These are phyloP conservation scores for Apantesis nais DNA, from an alignment of 2,888 invertebrate species.

Conservation along the genomic window DNA sequence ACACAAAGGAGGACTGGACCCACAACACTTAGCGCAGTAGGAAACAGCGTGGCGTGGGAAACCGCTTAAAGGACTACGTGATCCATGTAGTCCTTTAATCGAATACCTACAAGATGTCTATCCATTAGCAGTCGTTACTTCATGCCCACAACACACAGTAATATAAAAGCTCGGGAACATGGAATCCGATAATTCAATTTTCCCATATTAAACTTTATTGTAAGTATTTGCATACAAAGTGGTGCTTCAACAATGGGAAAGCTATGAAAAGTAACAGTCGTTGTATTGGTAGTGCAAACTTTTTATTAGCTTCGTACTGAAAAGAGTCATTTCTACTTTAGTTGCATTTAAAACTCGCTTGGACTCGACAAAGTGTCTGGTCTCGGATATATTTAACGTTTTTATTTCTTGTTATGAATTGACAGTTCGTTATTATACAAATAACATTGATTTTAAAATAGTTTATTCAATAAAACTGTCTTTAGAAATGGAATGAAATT, in stretches of 20 bases:
- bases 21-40: too few species aligned
- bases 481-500: too few species aligned
- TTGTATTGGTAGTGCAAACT: neutral
- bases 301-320: neutral
- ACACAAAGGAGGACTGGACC: too few species aligned
- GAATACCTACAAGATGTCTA: too few species aligned
- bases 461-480: too few species aligned
- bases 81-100: too few species aligned
- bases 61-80: too few species aligned
- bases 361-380: neutral
- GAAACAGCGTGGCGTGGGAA: too few species aligned
- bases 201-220: constrained; percentile 8
- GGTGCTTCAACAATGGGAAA: neutral
- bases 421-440: neutral
- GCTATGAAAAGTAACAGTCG: neutral
- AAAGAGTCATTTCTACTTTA: neutral
- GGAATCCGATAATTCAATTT: neutral
- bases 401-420: neutral
- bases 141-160: neutral
- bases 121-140: too few species aligned
- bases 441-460: neutral
- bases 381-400: neutral
- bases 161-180: neutral
- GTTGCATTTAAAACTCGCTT: neutral
- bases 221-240: constrained; percentile 7